Evolutionary conservation across 2,113 vertebrate genomes (phyloP).

Genomic region (Galbula dea): DNA sequence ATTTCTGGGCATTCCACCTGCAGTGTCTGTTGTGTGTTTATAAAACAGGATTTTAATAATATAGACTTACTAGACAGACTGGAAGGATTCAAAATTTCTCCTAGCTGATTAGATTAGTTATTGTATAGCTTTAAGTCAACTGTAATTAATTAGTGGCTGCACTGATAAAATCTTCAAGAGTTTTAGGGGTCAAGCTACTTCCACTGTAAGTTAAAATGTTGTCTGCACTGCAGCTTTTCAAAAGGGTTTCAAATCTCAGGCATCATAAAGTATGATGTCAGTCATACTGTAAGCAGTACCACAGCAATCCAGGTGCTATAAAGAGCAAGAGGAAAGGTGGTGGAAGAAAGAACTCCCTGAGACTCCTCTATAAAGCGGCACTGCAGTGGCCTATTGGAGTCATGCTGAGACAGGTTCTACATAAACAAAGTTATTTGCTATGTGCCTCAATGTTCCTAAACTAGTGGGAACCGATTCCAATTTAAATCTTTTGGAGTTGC

Average conservation of each 20-base stretch:
- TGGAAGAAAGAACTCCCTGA: not conserved
- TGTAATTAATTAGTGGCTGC: conserved; percentile 43
- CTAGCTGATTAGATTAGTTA: not conserved
- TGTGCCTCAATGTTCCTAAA: not conserved
- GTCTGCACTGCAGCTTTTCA: not conserved
- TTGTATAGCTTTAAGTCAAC: conserved; percentile 8
- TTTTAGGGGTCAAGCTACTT: not conserved
- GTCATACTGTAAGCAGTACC: not conserved
- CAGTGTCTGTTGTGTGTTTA: conserved; percentile 28
- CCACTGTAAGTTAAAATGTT: not conserved
- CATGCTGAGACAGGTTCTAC: not conserved
- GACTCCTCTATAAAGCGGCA: not conserved
- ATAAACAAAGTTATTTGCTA: not conserved
- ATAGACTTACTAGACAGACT: not conserved
- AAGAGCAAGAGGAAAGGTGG: not conserved
- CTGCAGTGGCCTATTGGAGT: not conserved
- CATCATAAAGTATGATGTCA: too few relatives aligned
- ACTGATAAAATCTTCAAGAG: not conserved
- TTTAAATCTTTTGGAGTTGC: not conserved
- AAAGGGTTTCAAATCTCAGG: not conserved
- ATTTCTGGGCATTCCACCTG: not conserved
- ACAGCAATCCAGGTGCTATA: not conserved
- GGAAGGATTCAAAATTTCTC: not conserved
- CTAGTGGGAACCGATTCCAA: not conserved
- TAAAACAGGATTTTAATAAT: conserved; percentile 18